A percentile compares a stretch with the other conserved stretches of the same genome.
Conservation (phyloP, 2,888 invertebrate species). For the Aricia artaxerxes region DNA sequence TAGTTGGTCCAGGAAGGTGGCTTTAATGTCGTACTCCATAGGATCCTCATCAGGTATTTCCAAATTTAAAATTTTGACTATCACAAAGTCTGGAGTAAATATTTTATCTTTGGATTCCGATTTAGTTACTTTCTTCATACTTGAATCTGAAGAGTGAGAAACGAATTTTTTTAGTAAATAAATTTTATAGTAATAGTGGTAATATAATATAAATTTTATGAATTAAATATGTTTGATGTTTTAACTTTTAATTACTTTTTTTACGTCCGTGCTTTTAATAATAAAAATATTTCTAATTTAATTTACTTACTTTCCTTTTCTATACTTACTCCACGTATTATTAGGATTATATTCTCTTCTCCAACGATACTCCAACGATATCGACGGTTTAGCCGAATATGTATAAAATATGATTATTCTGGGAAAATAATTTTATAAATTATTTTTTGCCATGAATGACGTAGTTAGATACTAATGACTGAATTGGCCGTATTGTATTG, state of each 20-base stretch:
- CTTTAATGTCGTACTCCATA: slow-evolving; percentile 50
- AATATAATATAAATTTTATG: no score
- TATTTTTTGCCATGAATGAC: background rate
- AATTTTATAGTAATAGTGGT: background rate
- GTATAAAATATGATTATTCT: no score
- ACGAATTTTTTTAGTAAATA: background rate
- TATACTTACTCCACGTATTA: no score
- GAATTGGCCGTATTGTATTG: background rate
- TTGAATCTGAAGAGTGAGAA: slow-evolving; percentile 31
- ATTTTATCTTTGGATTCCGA: slow-evolving; percentile 43
- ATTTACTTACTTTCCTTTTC: no score
- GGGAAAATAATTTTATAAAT: background rate
- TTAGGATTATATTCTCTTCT: no score
- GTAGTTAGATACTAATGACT: background rate
- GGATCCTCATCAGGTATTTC: slow-evolving; percentile 51
- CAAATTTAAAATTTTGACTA: slow-evolving; percentile 53
- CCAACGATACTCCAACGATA: no score
- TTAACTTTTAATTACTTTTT: no score
- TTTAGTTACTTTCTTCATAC: slow-evolving; percentile 44
- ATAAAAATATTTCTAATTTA: no score
- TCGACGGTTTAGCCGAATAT: no score
- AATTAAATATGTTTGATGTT: no score
- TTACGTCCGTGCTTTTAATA: no score
- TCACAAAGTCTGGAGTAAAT: slow-evolving; percentile 51
- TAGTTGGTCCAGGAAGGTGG: slow-evolving; percentile 58